These are phyloP conservation scores for Podarcis muralis DNA, from an alignment of 2,113 vertebrate genomes.

Conservation along the genomic window DNA sequence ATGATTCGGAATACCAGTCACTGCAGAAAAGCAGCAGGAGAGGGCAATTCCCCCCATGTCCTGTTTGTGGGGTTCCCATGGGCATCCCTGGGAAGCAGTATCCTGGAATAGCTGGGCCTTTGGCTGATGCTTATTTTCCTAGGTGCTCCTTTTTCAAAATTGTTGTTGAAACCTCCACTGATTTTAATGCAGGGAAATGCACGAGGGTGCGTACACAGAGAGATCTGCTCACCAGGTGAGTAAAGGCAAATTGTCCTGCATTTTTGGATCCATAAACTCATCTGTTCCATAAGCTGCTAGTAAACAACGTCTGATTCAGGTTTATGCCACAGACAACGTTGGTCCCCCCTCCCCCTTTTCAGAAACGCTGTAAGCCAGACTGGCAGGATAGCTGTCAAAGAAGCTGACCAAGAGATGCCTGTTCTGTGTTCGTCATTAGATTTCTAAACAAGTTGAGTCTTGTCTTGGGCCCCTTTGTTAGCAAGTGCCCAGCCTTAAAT, in stretches of 20 bases:
- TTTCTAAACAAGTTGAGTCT: conserved; percentile 72
- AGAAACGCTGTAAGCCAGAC: conserved; percentile 23
- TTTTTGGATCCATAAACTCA: conserved; percentile 39
- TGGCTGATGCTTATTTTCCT: too few relatives aligned
- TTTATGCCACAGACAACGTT: conserved; percentile 54
- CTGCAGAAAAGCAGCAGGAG: too few relatives aligned
- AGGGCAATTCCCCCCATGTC: too few relatives aligned
- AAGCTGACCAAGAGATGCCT: conserved; percentile 66
- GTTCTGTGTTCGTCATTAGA: conserved; percentile 69
- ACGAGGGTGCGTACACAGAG: too few relatives aligned
- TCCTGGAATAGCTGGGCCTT: too few relatives aligned
- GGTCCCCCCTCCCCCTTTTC: conserved; percentile 39
- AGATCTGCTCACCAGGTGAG: neutral
- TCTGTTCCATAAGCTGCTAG: conserved; percentile 26
- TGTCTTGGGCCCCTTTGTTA: conserved; percentile 61
- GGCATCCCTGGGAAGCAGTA: too few relatives aligned
- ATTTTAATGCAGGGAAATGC: too few relatives aligned
- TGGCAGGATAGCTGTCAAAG: conserved; percentile 23
- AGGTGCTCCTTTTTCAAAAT: neutral
- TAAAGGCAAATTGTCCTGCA: neutral
- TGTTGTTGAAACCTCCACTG: neutral
- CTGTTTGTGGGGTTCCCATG: too few relatives aligned
- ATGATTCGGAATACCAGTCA: too few relatives aligned
- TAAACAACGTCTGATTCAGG: neutral
- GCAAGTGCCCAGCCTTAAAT: conserved; percentile 68